phyloP scores from a whole-genome alignment of 2,888 invertebrate genomes.

The Drosophila ezoana region DNA sequence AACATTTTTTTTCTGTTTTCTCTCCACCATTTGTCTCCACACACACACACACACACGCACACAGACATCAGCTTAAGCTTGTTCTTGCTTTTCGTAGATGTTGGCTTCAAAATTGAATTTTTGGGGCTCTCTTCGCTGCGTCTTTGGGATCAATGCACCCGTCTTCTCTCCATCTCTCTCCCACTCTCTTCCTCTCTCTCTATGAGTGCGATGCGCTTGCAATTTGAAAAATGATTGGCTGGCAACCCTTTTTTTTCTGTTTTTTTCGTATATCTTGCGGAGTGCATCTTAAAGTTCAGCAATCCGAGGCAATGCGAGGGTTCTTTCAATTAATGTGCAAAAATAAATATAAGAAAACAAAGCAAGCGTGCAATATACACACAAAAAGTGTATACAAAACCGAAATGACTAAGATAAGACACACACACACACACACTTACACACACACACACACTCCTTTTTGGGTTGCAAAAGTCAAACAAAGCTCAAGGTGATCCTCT shows the following conservation, averaged over 20 bases:
- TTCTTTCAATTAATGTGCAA: slow-evolving; percentile 11
- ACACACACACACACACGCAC: slow-evolving; percentile 11
- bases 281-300: slow-evolving; percentile 3
- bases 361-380: neutral
- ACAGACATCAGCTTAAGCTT: slow-evolving; percentile 27
- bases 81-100: slow-evolving; percentile 49
- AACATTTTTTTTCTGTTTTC: slow-evolving; percentile 41
- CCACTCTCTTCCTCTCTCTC: slow-evolving; percentile 1
- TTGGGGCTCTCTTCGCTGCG: slow-evolving; percentile 40
- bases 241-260: neutral
- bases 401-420: slow-evolving; percentile 21
- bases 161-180: slow-evolving; percentile 1
- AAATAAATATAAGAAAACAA: slow-evolving; percentile 4
- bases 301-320: slow-evolving; percentile 8
- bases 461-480: slow-evolving; percentile 61
- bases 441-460: slow-evolving; percentile 25
- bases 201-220: slow-evolving; percentile 15
- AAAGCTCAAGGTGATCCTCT: slow-evolving; percentile 63
- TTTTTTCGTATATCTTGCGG: neutral
- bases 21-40: slow-evolving; percentile 40
- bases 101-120: slow-evolving; percentile 45
- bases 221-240: slow-evolving; percentile 49
- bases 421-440: slow-evolving; percentile 12
- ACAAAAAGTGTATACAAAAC: slow-evolving; percentile 1
- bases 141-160: slow-evolving; percentile 61